Percentiles rank a stretch among this genome's conserved stretches.
phyloP scores from a whole-genome alignment of 2,888 invertebrate genomes.

The Oscheius sp. region DNA sequence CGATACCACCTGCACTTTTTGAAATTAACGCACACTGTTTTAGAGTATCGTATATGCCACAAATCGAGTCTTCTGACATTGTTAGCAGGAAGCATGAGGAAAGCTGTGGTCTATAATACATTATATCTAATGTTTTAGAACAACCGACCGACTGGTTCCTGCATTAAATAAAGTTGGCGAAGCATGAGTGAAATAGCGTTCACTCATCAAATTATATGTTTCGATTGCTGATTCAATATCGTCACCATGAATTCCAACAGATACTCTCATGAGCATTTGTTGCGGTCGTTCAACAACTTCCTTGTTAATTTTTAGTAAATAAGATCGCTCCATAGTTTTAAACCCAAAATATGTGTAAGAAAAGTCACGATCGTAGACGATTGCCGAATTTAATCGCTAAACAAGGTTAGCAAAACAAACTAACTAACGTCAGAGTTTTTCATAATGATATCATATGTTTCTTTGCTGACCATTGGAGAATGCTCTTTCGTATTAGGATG shows the following conservation, averaged over 20 bases:
- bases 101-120: slow-evolving; percentile 80
- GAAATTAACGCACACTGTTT: slow-evolving; percentile 86
- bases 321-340: slow-evolving; percentile 94
- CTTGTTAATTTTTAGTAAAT: slow-evolving; percentile 87
- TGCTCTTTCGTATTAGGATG: slow-evolving; percentile 80
- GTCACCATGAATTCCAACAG: slow-evolving; percentile 93
- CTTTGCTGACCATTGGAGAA: slow-evolving; percentile 87
- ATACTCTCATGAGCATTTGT: slow-evolving; percentile 96
- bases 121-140: not conserved
- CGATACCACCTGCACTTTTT: slow-evolving; percentile 96
- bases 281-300: slow-evolving; percentile 96
- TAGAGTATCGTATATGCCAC: slow-evolving; percentile 68
- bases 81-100: slow-evolving; percentile 93
- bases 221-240: slow-evolving; percentile 91
- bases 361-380: slow-evolving; percentile 95
- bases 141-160: slow-evolving; percentile 80
- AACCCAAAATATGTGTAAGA: slow-evolving; percentile 99
- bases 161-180: slow-evolving; percentile 96
- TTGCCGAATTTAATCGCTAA: slow-evolving; percentile 85
- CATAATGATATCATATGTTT: slow-evolving; percentile 83
- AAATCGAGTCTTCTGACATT: slow-evolving; percentile 85
- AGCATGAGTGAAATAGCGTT: slow-evolving; percentile 94
- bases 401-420: not conserved
- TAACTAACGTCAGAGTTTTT: slow-evolving; percentile 80
- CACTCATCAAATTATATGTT: slow-evolving; percentile 93